Evolutionary conservation across 2,113 vertebrate genomes (phyloP).

Genomic region (Phocoena sinus): DNA sequence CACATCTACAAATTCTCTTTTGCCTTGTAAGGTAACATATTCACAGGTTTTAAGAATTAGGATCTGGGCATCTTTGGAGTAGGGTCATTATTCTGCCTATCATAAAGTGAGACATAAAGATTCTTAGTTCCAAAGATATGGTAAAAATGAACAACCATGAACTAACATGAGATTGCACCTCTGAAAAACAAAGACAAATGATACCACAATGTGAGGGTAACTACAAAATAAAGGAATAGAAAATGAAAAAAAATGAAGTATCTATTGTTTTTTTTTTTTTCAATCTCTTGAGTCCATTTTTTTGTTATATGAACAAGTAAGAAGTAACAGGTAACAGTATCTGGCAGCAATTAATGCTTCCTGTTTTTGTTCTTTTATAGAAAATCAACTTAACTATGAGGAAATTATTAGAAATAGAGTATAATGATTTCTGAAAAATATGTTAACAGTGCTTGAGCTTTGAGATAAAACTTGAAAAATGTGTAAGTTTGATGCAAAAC

Average conservation of each 20-base stretch:
- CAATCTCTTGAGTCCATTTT: slow-evolving; percentile 52
- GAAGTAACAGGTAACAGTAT: slow-evolving; percentile 68
- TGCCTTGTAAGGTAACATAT: not conserved
- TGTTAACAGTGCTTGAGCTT: slow-evolving; percentile 54
- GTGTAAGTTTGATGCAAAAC: slow-evolving; percentile 67
- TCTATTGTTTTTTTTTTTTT: slow-evolving; percentile 50
- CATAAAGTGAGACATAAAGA: not conserved
- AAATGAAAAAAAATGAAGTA: slow-evolving; percentile 18
- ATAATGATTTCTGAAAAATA: slow-evolving; percentile 68
- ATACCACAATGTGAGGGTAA: slow-evolving; percentile 32
- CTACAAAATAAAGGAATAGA: not conserved
- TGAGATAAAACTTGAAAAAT: slow-evolving; percentile 74
- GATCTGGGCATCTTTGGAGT: not conserved
- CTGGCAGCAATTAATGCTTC: slow-evolving; percentile 69
- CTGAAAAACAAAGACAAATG: slow-evolving; percentile 25
- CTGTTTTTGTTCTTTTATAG: slow-evolving; percentile 53
- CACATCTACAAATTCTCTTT: not conserved
- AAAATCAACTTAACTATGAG: slow-evolving; percentile 61
- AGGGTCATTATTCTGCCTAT: not conserved
- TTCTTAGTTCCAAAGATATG: not conserved
- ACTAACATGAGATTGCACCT: slow-evolving; percentile 9
- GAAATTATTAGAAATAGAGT: slow-evolving; percentile 68
- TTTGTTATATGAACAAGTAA: slow-evolving; percentile 47
- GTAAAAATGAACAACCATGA: not conserved
- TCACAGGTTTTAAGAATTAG: not conserved